These are phyloP conservation scores for Phyllotis vaccarum DNA, from an alignment of 2,797 vertebrate species.

Conservation along the genomic window DNA sequence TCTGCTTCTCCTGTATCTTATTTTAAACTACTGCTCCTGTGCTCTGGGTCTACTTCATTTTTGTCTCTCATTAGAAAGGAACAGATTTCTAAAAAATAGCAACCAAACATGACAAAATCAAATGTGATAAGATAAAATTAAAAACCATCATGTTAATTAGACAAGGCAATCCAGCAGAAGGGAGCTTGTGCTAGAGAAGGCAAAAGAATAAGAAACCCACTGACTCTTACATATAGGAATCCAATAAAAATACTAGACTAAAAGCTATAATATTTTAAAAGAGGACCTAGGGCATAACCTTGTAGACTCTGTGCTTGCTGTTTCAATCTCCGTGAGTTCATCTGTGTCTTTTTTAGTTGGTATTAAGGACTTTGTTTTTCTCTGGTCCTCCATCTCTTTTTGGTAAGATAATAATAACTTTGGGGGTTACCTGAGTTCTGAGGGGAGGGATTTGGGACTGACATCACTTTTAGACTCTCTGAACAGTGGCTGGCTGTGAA, in stretches of 20 bases:
- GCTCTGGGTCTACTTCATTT: not conserved
- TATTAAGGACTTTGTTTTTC: not conserved
- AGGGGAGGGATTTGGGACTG: not conserved
- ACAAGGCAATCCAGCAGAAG: not conserved
- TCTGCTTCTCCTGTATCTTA: not conserved
- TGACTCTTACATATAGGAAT: not conserved
- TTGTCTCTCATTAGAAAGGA: not conserved
- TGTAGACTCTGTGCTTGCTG: not conserved
- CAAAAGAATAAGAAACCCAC: not conserved
- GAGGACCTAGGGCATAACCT: not conserved
- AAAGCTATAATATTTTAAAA: not conserved
- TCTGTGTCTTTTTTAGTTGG: not conserved
- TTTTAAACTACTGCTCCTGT: no score
- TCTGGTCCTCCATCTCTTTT: not conserved
- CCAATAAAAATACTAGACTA: not conserved
- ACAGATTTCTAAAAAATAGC: not conserved
- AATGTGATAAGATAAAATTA: not conserved
- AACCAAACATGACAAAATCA: not conserved
- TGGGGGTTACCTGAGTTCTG: not conserved
- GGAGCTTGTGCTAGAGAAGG: not conserved
- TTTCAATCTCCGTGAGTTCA: not conserved
- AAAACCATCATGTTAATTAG: not conserved
- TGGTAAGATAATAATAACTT: no score
- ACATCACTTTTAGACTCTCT: not conserved
- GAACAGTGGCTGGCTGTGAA: not conserved